Conservation (phyloP, 2,113 vertebrate species). For the Sphaerodactylus townsendi region DNA sequence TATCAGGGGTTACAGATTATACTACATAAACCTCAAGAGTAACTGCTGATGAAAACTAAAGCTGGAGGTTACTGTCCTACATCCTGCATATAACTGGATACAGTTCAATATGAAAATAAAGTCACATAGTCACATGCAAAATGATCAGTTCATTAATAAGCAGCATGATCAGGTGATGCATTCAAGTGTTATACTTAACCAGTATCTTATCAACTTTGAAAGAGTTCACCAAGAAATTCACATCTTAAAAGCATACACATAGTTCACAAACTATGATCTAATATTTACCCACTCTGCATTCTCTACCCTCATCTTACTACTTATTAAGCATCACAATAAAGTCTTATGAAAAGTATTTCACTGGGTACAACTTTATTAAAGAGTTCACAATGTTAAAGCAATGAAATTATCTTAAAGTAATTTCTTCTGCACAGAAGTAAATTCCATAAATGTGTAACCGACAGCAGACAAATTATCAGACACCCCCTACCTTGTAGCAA, state of each 20-base stretch:
- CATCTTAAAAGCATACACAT: conserved; percentile 21
- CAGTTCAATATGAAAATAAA: background rate
- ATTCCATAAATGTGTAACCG: background rate
- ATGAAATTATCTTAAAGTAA: conserved; percentile 21
- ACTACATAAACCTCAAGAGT: conserved; percentile 37
- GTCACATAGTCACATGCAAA: background rate
- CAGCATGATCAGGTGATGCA: background rate
- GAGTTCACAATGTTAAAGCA: conserved; percentile 1
- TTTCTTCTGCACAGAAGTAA: conserved; percentile 2
- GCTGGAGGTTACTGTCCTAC: conserved; percentile 13
- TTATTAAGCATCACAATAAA: background rate
- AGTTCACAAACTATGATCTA: background rate
- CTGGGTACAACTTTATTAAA: background rate
- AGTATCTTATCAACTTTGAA: background rate
- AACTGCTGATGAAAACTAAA: conserved; percentile 44
- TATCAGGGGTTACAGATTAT: conserved; percentile 6
- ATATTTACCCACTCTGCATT: background rate
- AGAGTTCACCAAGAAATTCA: conserved; percentile 8
- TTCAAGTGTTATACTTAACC: background rate
- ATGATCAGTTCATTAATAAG: background rate
- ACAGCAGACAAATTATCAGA: conserved; percentile 27
- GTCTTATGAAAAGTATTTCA: background rate
- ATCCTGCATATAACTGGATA: conserved; percentile 4
- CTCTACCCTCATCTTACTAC: background rate
- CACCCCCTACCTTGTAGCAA: conserved; percentile 72